Evolutionary conservation across 2,797 vertebrate genomes (phyloP), one percentile per base, ranked within the genome.

Genomic region (Poeciliopsis turneri): DNA sequence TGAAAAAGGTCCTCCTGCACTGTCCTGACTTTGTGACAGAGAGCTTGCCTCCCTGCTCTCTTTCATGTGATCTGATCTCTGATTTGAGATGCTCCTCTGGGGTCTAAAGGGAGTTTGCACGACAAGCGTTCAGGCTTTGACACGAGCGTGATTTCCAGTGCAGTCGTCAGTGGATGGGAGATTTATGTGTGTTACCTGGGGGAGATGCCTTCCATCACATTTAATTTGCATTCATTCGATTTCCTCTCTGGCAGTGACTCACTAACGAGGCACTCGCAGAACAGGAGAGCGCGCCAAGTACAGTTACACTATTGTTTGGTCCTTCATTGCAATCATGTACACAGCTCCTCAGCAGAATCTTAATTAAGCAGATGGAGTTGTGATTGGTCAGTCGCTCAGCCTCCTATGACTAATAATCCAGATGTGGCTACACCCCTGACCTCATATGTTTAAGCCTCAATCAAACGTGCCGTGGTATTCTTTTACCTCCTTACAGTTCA

Each of bases 141-240:
- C 87, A 87, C 80, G 4, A 7, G 71, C 64, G 80, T 87, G 88
- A 94, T 92, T 89, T 89, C 90, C 90, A 72, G 85, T 79, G 76
- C 70, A 77, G 75, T 84, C 51, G 39, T 85, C 79, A 39, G 30
- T 61, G 30, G 80, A 80, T 82, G 87, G 84, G 84, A 55, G 77
- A 83, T 80, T 66, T 43, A 69, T 76, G 81, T 80, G 83, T 53
- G 82, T 75, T 85, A 80, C 81, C 87, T 45, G 5, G 79, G 86
- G 86, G 87, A 91, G 86, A 85, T 64, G 82, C 83, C 86, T 90
- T 88, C 90, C 86, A 91, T 91, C 90, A 87, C 69, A 46, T 53
- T 85, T 84, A 87, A 90, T 93, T 92, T 92, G 82, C 86, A 91
- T 93, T 90, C 83, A 79, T 77, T 90, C 78, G 68, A 88, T 92